Percentiles rank a stretch among this genome's conserved stretches.
Conservation (phyloP, 2,113 vertebrate genomes). For the Sakesphorus luctuosus region DNA sequence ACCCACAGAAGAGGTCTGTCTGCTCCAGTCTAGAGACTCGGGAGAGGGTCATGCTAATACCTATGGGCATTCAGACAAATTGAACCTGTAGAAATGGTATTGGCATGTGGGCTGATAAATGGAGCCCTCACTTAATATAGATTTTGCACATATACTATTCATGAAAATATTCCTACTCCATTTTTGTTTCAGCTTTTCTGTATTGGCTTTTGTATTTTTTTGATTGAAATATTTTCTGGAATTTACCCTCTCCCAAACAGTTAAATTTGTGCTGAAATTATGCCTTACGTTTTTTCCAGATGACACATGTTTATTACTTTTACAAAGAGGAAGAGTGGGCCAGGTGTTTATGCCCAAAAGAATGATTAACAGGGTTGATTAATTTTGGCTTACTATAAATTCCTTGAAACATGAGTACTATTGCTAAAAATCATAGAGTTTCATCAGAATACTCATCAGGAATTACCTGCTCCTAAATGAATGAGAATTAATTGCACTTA, state of each 20-base stretch:
- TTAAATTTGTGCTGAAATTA: neutral
- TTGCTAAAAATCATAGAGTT: neutral
- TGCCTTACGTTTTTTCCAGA: neutral
- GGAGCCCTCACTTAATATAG: neutral
- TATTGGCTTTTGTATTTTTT: neutral
- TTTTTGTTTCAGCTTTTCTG: neutral
- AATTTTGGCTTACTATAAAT: neutral
- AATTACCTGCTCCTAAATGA: neutral
- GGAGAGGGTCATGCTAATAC: neutral
- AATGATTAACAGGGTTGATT: constrained; percentile 7
- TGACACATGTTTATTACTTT: neutral
- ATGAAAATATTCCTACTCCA: neutral
- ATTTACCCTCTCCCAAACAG: neutral
- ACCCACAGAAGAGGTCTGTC: neutral
- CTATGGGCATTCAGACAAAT: neutral
- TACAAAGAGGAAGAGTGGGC: neutral
- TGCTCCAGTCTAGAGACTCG: neutral
- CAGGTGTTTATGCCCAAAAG: neutral
- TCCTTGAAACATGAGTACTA: neutral
- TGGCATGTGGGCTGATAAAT: neutral
- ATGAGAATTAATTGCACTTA: neutral
- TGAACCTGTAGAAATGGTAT: neutral
- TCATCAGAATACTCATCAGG: neutral
- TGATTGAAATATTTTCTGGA: neutral
- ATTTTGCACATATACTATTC: neutral